These are phyloP conservation scores for Oreocharis arfaki DNA, from an alignment of 2,113 vertebrate species.

Conservation along the genomic window DNA sequence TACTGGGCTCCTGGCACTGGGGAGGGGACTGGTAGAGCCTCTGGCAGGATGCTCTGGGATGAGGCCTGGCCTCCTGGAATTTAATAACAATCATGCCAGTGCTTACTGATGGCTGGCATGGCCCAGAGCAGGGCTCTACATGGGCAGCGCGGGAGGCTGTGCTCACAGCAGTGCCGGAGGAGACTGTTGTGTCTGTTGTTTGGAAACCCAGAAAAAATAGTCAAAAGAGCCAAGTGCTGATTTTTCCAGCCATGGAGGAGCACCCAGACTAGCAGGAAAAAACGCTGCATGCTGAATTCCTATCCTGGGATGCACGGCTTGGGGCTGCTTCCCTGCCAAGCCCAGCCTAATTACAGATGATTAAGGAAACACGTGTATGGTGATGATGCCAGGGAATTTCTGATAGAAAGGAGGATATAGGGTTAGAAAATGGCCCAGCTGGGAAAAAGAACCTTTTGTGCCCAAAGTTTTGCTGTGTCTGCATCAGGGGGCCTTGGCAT, in stretches of 20 bases:
- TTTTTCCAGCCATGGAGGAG: constrained; percentile 40
- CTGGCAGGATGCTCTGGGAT: not conserved
- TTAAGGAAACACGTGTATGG: not conserved
- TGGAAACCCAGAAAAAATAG: constrained; percentile 6
- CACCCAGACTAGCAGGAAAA: constrained; percentile 33
- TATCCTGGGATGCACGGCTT: constrained; percentile 3
- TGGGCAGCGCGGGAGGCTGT: not conserved
- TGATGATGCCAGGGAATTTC: constrained; percentile 6
- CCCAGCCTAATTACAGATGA: not conserved
- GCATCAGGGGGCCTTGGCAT: not conserved
- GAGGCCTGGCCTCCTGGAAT: not conserved
- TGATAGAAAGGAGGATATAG: constrained; percentile 7
- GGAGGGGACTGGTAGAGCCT: not conserved
- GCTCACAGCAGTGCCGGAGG: rapidly evolving
- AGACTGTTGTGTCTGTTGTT: constrained; percentile 19
- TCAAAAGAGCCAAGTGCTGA: not conserved
- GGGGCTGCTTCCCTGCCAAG: constrained; percentile 2
- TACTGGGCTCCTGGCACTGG: not conserved
- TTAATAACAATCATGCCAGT: not conserved
- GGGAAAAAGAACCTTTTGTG: not conserved
- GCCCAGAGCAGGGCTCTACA: not conserved
- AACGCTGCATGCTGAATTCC: constrained; percentile 7
- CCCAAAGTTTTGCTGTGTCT: not conserved
- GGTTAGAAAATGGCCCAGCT: not conserved
- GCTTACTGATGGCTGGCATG: not conserved